Percentiles rank a stretch among this genome's conserved stretches.
These are phyloP conservation scores for Cryptomyrus ogoouensis DNA, from an alignment of 2,113 vertebrate genomes.

Conservation along the genomic window DNA sequence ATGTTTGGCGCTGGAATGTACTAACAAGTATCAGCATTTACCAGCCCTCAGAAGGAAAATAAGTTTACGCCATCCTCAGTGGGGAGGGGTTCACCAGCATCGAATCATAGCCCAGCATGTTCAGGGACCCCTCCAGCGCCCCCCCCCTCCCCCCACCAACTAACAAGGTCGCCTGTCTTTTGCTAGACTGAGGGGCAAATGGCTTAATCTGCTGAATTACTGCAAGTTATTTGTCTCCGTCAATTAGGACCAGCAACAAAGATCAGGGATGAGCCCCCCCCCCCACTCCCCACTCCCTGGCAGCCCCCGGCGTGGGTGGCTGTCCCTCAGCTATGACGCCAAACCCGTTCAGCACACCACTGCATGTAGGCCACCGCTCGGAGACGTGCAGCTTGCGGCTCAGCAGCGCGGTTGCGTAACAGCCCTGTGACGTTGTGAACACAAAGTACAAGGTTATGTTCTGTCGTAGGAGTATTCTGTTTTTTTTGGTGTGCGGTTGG, in stretches of 20 bases:
- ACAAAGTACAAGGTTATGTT: slow-evolving; percentile 1
- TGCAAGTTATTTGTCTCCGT: slow-evolving; percentile 59
- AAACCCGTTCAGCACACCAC: background rate
- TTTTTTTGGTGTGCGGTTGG: background rate
- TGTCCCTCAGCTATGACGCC: slow-evolving; percentile 12
- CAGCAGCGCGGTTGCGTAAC: background rate
- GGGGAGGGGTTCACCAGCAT: background rate
- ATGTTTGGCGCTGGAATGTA: slow-evolving; percentile 6
- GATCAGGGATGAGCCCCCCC: slow-evolving; percentile 12
- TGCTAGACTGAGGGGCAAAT: slow-evolving; percentile 53
- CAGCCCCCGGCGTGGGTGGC: slow-evolving; percentile 5
- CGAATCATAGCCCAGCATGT: background rate
- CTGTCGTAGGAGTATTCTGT: background rate
- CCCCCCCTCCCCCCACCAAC: background rate
- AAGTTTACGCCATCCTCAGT: background rate
- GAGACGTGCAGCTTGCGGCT: background rate
- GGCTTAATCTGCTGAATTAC: slow-evolving; percentile 61
- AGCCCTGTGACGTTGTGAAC: background rate
- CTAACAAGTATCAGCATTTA: slow-evolving; percentile 32
- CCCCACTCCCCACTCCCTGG: background rate
- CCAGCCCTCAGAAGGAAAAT: background rate
- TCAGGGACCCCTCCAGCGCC: background rate
- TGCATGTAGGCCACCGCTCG: background rate
- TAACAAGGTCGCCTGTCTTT: slow-evolving; percentile 49
- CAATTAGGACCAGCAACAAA: slow-evolving; percentile 45